Percentiles rank a stretch among this genome's conserved stretches.
Conservation (phyloP, 2,888 invertebrate genomes). For the Hydroisotoma schaefferi region DNA sequence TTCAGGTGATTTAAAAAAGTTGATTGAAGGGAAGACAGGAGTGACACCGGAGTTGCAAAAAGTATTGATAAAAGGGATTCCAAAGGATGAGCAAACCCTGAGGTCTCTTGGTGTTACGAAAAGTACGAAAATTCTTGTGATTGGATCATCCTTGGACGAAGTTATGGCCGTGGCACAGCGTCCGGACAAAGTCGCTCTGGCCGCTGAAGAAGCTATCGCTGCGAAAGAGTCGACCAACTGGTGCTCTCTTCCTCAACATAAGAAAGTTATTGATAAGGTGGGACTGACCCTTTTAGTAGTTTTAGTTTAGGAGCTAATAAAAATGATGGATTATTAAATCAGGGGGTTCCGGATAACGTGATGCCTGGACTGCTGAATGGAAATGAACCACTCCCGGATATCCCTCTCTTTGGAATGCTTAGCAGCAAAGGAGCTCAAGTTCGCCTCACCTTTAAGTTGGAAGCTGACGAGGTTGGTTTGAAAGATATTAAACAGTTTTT, state of each 20-base stretch:
- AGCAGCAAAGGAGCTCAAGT: slow-evolving; percentile 87
- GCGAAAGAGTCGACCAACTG: slow-evolving; percentile 24
- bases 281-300: neutral
- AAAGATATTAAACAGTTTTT: slow-evolving; percentile 50
- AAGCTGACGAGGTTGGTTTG: slow-evolving; percentile 61
- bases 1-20: slow-evolving; percentile 37
- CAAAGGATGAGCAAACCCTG: slow-evolving; percentile 76
- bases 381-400: slow-evolving; percentile 76
- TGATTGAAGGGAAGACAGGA: slow-evolving; percentile 32
- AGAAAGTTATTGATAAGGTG: slow-evolving; percentile 44
- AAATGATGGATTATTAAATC: slow-evolving; percentile 8
- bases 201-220: slow-evolving; percentile 48
- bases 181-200: slow-evolving; percentile 60
- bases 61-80: slow-evolving; percentile 82
- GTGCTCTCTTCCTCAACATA: slow-evolving; percentile 38
- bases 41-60: slow-evolving; percentile 83
- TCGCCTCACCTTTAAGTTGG: slow-evolving; percentile 84
- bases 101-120: slow-evolving; percentile 72
- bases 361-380: slow-evolving; percentile 79
- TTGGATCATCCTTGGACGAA: slow-evolving; percentile 83
- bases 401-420: slow-evolving; percentile 82
- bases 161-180: slow-evolving; percentile 76
- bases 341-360: slow-evolving; percentile 83
- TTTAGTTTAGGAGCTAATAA: neutral
- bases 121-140: slow-evolving; percentile 78